Percentiles rank a stretch among this genome's conserved stretches.
Conservation (phyloP, 1,140 invertebrate species). For the Aphelenchoides besseyi region DNA sequence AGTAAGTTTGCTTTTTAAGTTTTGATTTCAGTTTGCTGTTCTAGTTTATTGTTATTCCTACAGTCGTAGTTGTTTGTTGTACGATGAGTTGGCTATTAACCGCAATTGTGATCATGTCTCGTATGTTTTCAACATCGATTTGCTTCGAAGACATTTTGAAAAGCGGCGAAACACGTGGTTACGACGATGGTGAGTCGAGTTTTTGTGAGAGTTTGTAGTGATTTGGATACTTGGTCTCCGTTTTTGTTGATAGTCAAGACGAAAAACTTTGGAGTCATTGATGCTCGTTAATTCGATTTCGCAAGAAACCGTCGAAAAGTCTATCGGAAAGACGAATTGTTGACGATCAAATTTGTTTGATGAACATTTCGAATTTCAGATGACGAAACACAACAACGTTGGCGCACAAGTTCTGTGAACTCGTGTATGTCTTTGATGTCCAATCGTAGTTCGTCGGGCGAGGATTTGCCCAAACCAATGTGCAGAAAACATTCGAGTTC, state of each 20-base stretch:
- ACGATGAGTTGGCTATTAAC: constrained; percentile 44
- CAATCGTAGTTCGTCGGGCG: constrained; percentile 26
- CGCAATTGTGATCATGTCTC: constrained; percentile 41
- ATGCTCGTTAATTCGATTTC: no score
- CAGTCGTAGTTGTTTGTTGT: constrained; percentile 39
- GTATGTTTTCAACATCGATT: constrained; percentile 46
- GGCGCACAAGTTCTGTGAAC: constrained; percentile 22
- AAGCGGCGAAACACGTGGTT: not conserved
- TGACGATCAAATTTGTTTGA: no score
- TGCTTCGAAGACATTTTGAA: constrained; percentile 45
- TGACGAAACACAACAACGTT: constrained; percentile 17
- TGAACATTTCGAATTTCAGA: constrained; percentile 16
- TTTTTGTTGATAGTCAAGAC: not conserved
- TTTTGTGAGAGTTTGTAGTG: constrained; percentile 3
- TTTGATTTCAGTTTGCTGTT: constrained; percentile 26
- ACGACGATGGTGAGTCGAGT: constrained; percentile 20
- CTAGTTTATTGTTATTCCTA: constrained; percentile 46
- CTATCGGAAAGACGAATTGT: no score
- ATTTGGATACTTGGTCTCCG: no score
- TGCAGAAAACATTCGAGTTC: constrained; percentile 37
- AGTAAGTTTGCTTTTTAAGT: constrained; percentile 28
- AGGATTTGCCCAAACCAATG: constrained; percentile 41
- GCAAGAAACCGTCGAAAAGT: no score
- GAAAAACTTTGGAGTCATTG: not conserved
- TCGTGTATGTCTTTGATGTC: constrained; percentile 17